These are phyloP conservation scores for Cryptoblepharus egeriae DNA, from an alignment of 2,797 vertebrate species.

Conservation along the genomic window DNA sequence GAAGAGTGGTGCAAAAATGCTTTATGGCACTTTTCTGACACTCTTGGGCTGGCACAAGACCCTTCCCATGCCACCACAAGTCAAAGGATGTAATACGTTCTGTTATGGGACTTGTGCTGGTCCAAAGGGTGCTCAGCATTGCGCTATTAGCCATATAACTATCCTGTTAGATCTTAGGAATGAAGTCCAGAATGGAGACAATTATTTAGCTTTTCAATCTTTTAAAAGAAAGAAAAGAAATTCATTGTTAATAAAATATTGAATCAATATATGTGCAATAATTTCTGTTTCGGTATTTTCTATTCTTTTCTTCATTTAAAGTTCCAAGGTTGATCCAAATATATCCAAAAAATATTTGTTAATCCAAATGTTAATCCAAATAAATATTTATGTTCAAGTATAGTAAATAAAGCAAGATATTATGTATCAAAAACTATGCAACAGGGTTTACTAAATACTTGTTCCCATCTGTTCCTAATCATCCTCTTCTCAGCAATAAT, in stretches of 20 bases:
- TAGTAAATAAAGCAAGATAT: background rate
- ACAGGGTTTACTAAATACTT: slow-evolving; percentile 9
- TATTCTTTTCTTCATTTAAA: slow-evolving; percentile 13
- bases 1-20: too few relatives aligned
- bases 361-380: background rate
- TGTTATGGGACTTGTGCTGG: too few relatives aligned
- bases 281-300: rapidly evolving
- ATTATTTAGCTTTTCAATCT: background rate
- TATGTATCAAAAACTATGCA: background rate
- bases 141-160: background rate
- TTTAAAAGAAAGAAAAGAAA: background rate
- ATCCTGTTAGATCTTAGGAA: background rate
- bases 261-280: background rate
- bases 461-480: slow-evolving; percentile 17
- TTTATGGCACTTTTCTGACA: too few relatives aligned
- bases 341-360: slow-evolving; percentile 21
- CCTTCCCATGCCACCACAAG: too few relatives aligned
- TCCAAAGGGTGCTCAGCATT: too few relatives aligned
- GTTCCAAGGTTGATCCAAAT: background rate
- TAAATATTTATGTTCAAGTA: slow-evolving; percentile 40
- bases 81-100: too few relatives aligned
- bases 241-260: background rate
- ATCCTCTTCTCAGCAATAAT: background rate
- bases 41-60: too few relatives aligned
- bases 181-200: background rate